Conservation (phyloP, 2,888 invertebrate species). For the Catocala nupta region DNA sequence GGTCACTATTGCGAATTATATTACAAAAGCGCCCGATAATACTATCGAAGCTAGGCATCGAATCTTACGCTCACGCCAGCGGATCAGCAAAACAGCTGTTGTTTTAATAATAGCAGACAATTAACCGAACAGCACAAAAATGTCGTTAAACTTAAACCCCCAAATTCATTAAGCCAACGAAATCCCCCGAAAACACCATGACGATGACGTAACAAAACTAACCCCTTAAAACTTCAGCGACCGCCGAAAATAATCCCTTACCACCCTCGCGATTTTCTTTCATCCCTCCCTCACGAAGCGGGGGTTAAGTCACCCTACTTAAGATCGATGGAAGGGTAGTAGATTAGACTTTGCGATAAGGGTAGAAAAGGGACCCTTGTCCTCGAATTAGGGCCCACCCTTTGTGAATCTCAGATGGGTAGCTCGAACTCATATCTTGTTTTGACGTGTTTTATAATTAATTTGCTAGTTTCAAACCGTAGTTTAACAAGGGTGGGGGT, state of each 20-base stretch:
- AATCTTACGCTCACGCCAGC: too few species aligned
- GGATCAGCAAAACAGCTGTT: too few species aligned
- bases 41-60: too few species aligned
- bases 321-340: slow-evolving; percentile 85
- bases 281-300: slow-evolving; percentile 72
- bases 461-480: slow-evolving; percentile 84
- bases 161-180: slow-evolving; percentile 40
- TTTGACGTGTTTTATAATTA: slow-evolving; percentile 87
- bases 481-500: slow-evolving; percentile 76
- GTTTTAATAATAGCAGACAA: too few species aligned
- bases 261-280: slow-evolving; percentile 82
- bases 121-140: slow-evolving; percentile 6
- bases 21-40: too few species aligned
- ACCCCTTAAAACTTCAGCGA: slow-evolving; percentile 73
- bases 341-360: slow-evolving; percentile 85
- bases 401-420: slow-evolving; percentile 82
- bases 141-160: slow-evolving; percentile 22
- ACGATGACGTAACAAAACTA: slow-evolving; percentile 81
- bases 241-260: slow-evolving; percentile 68
- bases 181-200: slow-evolving; percentile 57
- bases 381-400: slow-evolving; percentile 79
- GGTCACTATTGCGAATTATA: too few species aligned
- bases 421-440: slow-evolving; percentile 79
- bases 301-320: slow-evolving; percentile 85
- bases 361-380: slow-evolving; percentile 70